phyloP scores from a whole-genome alignment of 2,797 vertebrate genomes.

The Periophthalmus magnuspinnatus region DNA sequence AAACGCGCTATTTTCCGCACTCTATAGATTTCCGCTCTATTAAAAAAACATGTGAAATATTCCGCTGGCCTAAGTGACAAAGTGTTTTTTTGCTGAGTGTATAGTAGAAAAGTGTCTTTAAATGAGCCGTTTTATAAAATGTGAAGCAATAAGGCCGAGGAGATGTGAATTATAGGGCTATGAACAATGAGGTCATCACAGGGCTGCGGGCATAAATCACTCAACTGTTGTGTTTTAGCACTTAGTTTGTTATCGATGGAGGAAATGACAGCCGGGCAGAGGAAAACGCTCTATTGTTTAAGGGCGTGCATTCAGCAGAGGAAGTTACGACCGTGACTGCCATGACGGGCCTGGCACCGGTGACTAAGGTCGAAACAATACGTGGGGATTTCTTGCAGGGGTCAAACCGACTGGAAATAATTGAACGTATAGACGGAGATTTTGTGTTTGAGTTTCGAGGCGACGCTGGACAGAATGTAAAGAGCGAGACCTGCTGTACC shows the following conservation, averaged over 20 bases:
- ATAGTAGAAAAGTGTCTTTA: slow-evolving; percentile 42
- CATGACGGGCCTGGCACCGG: slow-evolving; percentile 14
- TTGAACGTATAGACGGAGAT: background rate
- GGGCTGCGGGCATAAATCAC: slow-evolving; percentile 70
- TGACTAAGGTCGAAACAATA: slow-evolving; percentile 46
- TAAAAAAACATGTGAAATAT: background rate
- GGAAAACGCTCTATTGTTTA: slow-evolving; percentile 56
- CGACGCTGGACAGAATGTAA: background rate
- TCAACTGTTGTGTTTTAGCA: slow-evolving; percentile 44
- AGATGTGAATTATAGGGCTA: slow-evolving; percentile 75
- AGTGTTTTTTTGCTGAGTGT: slow-evolving; percentile 50
- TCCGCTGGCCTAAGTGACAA: slow-evolving; percentile 42
- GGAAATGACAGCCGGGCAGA: slow-evolving; percentile 42
- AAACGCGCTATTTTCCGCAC: background rate
- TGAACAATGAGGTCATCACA: slow-evolving; percentile 76
- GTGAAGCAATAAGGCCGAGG: slow-evolving; percentile 70
- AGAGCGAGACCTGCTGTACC: background rate
- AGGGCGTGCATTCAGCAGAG: slow-evolving; percentile 28
- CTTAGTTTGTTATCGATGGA: slow-evolving; percentile 67
- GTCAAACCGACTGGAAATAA: slow-evolving; percentile 6
- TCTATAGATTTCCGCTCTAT: background rate
- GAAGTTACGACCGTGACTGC: slow-evolving; percentile 20
- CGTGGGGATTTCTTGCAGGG: slow-evolving; percentile 41
- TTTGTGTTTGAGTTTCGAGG: background rate
- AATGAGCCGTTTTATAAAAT: slow-evolving; percentile 71